Percentiles rank a stretch among this genome's conserved stretches.
Evolutionary conservation across 2,888 invertebrate species (phyloP).

Genomic region (Camponotus fellah): DNA sequence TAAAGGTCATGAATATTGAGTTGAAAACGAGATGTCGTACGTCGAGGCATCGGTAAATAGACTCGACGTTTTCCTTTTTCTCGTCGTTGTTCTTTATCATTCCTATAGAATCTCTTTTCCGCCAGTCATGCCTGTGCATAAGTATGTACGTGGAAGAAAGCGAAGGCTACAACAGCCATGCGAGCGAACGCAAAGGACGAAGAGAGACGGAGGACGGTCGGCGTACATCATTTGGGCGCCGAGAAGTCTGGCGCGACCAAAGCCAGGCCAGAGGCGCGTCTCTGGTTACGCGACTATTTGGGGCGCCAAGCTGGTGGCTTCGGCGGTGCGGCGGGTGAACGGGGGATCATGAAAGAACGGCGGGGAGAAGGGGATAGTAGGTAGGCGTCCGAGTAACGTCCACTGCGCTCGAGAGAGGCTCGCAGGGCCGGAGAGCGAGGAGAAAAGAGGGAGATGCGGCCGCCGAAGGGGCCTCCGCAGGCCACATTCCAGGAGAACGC

Average conservation of each 20-base stretch:
- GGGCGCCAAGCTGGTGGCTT: constrained; percentile 82
- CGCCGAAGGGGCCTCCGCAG: constrained; percentile 77
- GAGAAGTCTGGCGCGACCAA: constrained; percentile 84
- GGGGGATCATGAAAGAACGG: constrained; percentile 59
- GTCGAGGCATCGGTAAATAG: constrained; percentile 64
- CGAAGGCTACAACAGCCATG: constrained; percentile 45
- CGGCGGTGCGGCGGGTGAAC: constrained; percentile 55
- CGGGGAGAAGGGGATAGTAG: constrained; percentile 58
- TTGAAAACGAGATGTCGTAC: constrained; percentile 64
- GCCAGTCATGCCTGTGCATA: constrained; percentile 34
- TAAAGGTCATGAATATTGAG: constrained; percentile 54
- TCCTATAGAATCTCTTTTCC: constrained; percentile 37
- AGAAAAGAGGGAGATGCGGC: constrained; percentile 50
- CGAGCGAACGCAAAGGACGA: constrained; percentile 59
- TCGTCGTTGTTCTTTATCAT: constrained; percentile 33
- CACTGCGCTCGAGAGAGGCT: constrained; percentile 61
- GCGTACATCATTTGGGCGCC: constrained; percentile 85
- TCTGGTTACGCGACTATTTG: constrained; percentile 86
- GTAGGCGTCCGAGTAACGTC: constrained; percentile 75
- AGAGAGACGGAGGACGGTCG: constrained; percentile 74
- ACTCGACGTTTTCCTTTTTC: constrained; percentile 55
- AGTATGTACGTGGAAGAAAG: constrained; percentile 61
- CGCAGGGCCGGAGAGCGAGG: constrained; percentile 58
- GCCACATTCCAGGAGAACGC: constrained; percentile 84
- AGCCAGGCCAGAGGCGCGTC: constrained; percentile 81